Evolutionary conservation across 23 tunicate species (phyloP).

Genomic region (Ciona savignyi): DNA sequence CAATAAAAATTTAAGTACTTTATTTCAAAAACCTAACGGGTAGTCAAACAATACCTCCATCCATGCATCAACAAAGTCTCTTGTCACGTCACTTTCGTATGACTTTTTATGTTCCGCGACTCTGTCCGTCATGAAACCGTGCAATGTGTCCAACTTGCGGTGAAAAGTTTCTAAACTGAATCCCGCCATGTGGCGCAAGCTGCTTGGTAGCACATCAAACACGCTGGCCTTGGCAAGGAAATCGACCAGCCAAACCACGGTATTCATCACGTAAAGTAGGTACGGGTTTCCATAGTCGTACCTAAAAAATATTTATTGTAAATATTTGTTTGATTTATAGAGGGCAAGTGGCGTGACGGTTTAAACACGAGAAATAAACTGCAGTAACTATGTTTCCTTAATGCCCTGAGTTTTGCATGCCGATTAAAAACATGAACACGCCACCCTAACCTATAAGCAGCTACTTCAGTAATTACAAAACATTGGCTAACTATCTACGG

Average conservation of each 20-base stretch:
- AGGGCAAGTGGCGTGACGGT: no score
- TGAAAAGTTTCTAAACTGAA: constrained; percentile 46
- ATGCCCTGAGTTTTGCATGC: no score
- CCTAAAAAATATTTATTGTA: constrained; percentile 15
- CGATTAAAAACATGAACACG: no score
- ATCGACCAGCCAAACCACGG: constrained; percentile 48
- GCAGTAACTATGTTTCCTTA: no score
- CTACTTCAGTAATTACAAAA: no score
- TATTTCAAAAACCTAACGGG: no score
- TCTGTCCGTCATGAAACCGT: constrained; percentile 26
- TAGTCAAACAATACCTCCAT: constrained; percentile 41
- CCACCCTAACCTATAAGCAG: no score
- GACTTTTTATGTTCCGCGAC: constrained; percentile 49
- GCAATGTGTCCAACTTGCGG: constrained; percentile 29
- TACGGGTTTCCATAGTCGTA: constrained; percentile 62
- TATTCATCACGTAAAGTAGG: constrained; percentile 37
- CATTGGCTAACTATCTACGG: no score
- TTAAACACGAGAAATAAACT: no score
- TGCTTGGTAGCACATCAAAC: constrained; percentile 58
- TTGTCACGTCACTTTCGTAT: constrained; percentile 21
- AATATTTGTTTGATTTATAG: no score
- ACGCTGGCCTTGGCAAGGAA: constrained; percentile 59
- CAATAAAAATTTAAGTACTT: no score
- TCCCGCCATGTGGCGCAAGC: constrained; percentile 52
- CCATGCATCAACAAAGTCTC: constrained; percentile 85